phyloP scores from a whole-genome alignment of 2,113 vertebrate species.

The Jaculus jaculus region DNA sequence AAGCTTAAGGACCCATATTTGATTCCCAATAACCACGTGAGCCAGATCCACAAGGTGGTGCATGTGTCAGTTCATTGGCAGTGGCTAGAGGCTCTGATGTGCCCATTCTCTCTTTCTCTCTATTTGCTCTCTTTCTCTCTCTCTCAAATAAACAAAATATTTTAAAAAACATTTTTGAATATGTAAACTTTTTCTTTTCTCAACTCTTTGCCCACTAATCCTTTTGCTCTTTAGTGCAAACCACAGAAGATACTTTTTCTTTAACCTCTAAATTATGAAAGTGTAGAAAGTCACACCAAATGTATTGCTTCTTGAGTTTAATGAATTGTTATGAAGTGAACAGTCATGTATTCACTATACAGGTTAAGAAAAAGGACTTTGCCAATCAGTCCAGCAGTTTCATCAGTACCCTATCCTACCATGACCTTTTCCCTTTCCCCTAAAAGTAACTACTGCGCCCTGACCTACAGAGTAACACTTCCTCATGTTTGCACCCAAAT shows the following conservation, averaged over 20 bases:
- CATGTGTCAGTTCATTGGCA: too few relatives aligned
- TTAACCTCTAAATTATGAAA: slow-evolving; percentile 28
- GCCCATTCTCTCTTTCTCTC: too few relatives aligned
- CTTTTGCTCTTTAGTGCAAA: slow-evolving; percentile 29
- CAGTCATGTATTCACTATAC: neutral
- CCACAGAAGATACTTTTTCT: neutral
- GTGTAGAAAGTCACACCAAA: neutral
- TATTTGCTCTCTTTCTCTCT: too few relatives aligned
- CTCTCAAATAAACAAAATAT: too few relatives aligned
- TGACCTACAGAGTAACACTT: neutral
- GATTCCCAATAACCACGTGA: too few relatives aligned
- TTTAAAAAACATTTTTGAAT: neutral
- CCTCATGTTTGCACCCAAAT: neutral
- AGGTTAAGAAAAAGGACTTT: slow-evolving; percentile 1
- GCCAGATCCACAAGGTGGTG: too few relatives aligned
- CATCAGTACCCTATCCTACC: neutral
- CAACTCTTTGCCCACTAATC: neutral
- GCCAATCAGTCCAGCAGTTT: neutral
- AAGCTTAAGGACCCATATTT: too few relatives aligned
- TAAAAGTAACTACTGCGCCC: neutral
- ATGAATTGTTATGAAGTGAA: slow-evolving; percentile 24
- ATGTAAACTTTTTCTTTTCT: neutral
- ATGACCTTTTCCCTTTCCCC: neutral
- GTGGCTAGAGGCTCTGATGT: too few relatives aligned
- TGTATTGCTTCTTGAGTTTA: neutral